Evolutionary conservation across 2,797 vertebrate genomes (phyloP).

Genomic region (Danio choprae): DNA sequence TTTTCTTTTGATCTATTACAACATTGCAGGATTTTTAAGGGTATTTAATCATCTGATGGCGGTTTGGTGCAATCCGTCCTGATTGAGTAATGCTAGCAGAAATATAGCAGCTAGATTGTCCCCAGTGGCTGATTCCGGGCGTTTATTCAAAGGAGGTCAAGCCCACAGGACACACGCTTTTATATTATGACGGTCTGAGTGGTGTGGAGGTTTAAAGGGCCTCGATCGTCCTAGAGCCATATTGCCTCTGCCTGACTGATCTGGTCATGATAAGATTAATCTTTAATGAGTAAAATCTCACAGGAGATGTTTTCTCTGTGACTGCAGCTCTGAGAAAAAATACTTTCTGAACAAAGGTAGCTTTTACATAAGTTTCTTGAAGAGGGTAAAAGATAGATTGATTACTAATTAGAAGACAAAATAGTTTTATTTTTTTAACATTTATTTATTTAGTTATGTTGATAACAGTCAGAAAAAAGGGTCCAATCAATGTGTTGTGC

Average conservation of each 20-base stretch:
- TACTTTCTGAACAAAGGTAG: not conserved
- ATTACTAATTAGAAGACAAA: too few species aligned
- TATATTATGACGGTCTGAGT: conserved; percentile 67
- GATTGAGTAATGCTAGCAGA: conserved; percentile 66
- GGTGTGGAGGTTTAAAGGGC: conserved; percentile 49
- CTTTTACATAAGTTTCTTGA: too few species aligned
- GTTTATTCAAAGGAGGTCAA: conserved; percentile 59
- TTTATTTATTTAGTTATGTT: too few species aligned
- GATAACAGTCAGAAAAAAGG: too few species aligned
- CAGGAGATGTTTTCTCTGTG: conserved; percentile 63
- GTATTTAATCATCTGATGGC: conserved; percentile 76
- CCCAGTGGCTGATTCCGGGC: conserved; percentile 67
- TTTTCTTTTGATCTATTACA: conserved; percentile 42
- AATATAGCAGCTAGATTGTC: conserved; percentile 61
- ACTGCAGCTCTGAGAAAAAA: conserved; percentile 46
- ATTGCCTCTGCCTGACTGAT: conserved; percentile 63
- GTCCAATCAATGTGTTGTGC: too few species aligned
- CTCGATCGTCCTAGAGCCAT: conserved; percentile 1
- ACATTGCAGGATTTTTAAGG: conserved; percentile 47
- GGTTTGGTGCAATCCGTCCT: conserved; percentile 55
- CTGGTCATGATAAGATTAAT: conserved; percentile 76
- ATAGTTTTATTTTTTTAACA: too few species aligned
- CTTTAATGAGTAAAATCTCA: conserved; percentile 75
- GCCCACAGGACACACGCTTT: conserved; percentile 60
- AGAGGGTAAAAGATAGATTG: too few species aligned